Evolutionary conservation across 2,113 vertebrate species (phyloP).

Genomic region (Muntiacus muntjak): DNA sequence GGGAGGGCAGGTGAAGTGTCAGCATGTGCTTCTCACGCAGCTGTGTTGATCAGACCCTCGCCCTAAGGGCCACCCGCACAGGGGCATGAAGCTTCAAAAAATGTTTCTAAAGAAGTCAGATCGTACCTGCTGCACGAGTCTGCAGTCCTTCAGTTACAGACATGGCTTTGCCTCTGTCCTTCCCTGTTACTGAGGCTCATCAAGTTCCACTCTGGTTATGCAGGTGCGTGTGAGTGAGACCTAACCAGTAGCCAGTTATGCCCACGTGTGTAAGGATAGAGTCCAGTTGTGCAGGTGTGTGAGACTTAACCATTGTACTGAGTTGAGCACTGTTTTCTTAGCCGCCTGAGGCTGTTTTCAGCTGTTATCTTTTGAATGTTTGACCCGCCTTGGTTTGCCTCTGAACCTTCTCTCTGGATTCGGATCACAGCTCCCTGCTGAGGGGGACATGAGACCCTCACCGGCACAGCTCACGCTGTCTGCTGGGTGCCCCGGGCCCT

Average conservation of each 20-base stretch:
- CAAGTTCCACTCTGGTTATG: fast-evolving
- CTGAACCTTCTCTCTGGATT: not conserved
- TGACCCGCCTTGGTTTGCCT: not conserved
- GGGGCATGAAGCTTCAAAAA: not conserved
- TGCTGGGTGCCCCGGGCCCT: not conserved
- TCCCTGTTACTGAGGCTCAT: fast-evolving
- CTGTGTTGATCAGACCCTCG: not conserved
- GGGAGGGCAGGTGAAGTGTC: too few species aligned
- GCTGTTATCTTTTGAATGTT: not conserved
- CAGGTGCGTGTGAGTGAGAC: not conserved
- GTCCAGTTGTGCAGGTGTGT: not conserved
- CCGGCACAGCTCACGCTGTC: fast-evolving
- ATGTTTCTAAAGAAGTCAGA: not conserved
- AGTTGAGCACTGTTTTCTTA: not conserved
- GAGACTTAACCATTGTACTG: not conserved
- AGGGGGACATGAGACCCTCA: not conserved
- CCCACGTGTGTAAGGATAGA: not conserved
- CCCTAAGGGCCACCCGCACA: fast-evolving
- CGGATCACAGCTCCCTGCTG: not conserved
- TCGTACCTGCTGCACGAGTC: not conserved
- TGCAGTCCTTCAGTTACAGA: fast-evolving
- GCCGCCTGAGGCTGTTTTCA: too few species aligned
- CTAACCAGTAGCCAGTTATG: not conserved
- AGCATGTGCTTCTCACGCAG: not conserved
- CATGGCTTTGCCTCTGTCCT: not conserved